phyloP scores from a whole-genome alignment of 1,140 invertebrate species.

The Nomia melanderi region DNA sequence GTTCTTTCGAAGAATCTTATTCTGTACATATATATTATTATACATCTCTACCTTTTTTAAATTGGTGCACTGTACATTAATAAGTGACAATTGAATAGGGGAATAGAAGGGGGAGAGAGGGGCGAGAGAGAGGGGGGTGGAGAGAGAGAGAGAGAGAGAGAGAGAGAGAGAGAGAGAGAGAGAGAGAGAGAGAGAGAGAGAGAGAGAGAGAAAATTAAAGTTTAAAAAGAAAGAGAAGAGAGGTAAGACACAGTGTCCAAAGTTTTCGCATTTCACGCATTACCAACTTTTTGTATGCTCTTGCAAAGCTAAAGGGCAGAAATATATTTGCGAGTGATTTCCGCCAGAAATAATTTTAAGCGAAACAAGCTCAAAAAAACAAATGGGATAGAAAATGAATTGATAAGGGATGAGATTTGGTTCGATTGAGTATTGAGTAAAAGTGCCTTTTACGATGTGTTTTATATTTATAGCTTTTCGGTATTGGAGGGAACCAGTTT shows the following conservation, averaged over 20 bases:
- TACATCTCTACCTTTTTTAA: conserved; percentile 51
- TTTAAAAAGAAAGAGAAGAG: background rate
- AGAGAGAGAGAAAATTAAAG: background rate
- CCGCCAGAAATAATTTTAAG: background rate
- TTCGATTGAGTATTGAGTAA: conserved; percentile 54
- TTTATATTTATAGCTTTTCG: conserved; percentile 36
- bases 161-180: conserved; percentile 1
- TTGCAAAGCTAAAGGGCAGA: conserved; percentile 26
- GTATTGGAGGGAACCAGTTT: conserved; percentile 26
- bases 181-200: background rate
- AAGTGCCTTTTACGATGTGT: conserved; percentile 60
- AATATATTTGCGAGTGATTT: background rate
- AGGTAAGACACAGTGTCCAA: background rate
- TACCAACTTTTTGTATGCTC: conserved; percentile 52
- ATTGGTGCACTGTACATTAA: conserved; percentile 46
- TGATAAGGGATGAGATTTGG: background rate
- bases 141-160: conserved; percentile 3
- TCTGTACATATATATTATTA: conserved; percentile 64
- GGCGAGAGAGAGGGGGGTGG: background rate
- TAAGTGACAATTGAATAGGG: conserved; percentile 5
- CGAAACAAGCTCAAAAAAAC: background rate
- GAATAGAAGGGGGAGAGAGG: background rate
- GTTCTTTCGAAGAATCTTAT: conserved; percentile 63
- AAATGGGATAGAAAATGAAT: too few relatives aligned
- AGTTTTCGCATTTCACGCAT: conserved; percentile 46